Percentiles rank a stretch among this genome's conserved stretches.
These are phyloP conservation scores for Labeo catla DNA, from an alignment of 2,113 vertebrate species.

Conservation along the genomic window DNA sequence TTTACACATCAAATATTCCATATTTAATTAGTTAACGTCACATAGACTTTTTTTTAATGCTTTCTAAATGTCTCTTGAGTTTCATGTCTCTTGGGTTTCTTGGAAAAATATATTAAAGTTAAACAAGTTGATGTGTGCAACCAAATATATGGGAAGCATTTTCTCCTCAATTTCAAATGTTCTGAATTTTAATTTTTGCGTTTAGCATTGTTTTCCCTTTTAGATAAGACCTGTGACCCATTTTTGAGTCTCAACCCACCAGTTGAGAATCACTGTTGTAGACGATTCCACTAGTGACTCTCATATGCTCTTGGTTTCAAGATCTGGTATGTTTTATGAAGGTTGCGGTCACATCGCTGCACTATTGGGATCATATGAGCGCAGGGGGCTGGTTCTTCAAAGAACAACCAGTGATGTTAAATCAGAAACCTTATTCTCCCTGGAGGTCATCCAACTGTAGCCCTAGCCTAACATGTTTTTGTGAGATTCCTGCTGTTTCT, in stretches of 20 bases:
- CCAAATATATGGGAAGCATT: background rate
- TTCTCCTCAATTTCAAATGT: constrained; percentile 13
- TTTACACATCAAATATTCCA: background rate
- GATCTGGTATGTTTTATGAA: constrained; percentile 27
- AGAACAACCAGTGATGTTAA: constrained; percentile 21
- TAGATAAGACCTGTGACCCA: background rate
- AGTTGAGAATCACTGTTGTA: background rate
- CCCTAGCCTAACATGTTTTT: constrained; percentile 3
- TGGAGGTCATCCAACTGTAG: constrained; percentile 13
- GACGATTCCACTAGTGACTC: background rate
- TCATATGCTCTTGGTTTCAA: constrained; percentile 34
- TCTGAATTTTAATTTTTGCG: background rate
- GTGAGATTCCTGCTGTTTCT: constrained; percentile 5
- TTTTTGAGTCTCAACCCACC: background rate
- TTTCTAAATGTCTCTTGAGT: background rate
- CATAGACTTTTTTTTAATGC: background rate
- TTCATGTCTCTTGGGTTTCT: background rate
- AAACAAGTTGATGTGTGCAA: background rate
- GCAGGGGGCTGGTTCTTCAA: constrained; percentile 3
- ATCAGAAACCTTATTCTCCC: constrained; percentile 35
- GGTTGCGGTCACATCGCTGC: constrained; percentile 5
- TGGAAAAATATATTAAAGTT: background rate
- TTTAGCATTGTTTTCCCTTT: background rate
- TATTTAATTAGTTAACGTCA: background rate
- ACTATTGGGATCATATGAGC: constrained; percentile 20